Percentiles rank a stretch among this genome's conserved stretches.
Conservation (phyloP, 2,888 invertebrate species). For the Catonia carolina region DNA sequence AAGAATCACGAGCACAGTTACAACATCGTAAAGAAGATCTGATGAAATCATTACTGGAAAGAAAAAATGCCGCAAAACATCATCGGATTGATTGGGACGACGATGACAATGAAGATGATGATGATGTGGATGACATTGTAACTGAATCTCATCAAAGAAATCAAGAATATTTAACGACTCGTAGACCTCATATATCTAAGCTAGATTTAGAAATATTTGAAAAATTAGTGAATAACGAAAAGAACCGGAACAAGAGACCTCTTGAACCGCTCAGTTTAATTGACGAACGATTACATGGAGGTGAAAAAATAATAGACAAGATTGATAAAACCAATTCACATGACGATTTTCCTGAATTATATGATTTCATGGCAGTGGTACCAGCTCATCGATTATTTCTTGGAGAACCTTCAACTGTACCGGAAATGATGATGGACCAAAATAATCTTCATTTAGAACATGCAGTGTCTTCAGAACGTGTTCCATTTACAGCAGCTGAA, state of each 20-base stretch:
- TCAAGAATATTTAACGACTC: constrained; percentile 9
- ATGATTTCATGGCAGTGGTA: constrained; percentile 19
- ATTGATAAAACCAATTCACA: constrained; percentile 3
- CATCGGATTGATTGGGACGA: not conserved
- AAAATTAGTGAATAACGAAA: constrained; percentile 15
- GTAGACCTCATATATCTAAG: constrained; percentile 16
- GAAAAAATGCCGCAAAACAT: constrained; percentile 15
- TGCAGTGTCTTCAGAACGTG: constrained; percentile 12
- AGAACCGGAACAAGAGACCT: constrained; percentile 6
- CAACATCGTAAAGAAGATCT: constrained; percentile 31
- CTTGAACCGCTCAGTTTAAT: not conserved
- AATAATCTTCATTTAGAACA: not conserved
- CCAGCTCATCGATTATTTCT: constrained; percentile 26
- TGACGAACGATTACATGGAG: constrained; percentile 2
- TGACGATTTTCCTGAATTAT: constrained; percentile 1
- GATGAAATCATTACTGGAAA: constrained; percentile 28
- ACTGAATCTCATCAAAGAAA: constrained; percentile 3
- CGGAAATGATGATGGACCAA: constrained; percentile 23
- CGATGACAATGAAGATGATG: constrained; percentile 6
- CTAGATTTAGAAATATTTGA: constrained; percentile 23
- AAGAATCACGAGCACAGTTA: constrained; percentile 26
- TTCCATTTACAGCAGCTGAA: constrained; percentile 40
- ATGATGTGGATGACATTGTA: constrained; percentile 1
- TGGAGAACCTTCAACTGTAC: constrained; percentile 30
- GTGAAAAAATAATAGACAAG: not conserved